phyloP scores from a whole-genome alignment of 2,888 invertebrate species.

The Catocala sponsa region DNA sequence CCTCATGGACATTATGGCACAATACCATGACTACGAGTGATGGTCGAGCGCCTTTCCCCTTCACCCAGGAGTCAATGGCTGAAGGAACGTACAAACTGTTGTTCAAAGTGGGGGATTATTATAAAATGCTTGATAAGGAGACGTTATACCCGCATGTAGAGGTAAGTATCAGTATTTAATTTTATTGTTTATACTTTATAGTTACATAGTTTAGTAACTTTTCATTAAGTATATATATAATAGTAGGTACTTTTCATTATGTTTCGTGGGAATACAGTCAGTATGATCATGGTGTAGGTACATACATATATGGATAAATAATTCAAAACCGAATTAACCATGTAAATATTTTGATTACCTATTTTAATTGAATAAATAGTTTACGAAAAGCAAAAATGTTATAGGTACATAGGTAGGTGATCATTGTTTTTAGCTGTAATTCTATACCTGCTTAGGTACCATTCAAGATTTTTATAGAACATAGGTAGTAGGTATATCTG shows the following conservation, averaged over 20 bases:
- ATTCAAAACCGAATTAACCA: too few relatives aligned
- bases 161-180: conserved; percentile 70
- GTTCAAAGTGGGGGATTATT: conserved; percentile 92
- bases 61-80: conserved; percentile 88
- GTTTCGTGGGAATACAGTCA: background rate
- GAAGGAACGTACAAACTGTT: conserved; percentile 92
- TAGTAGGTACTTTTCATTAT: background rate
- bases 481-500: too few relatives aligned
- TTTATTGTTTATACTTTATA: background rate
- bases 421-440: too few relatives aligned
- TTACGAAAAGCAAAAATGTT: too few relatives aligned
- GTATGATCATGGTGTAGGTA: too few relatives aligned
- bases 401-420: too few relatives aligned
- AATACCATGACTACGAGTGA: conserved; percentile 89
- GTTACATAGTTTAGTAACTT: too few relatives aligned
- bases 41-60: conserved; percentile 90
- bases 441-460: too few relatives aligned
- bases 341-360: too few relatives aligned
- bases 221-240: background rate
- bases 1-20: conserved; percentile 91
- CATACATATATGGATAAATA: too few relatives aligned
- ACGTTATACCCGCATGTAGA: conserved; percentile 94
- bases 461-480: too few relatives aligned
- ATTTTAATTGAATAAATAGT: too few relatives aligned
- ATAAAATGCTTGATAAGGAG: conserved; percentile 86